These are phyloP conservation scores for Malurus cyaneus DNA, from an alignment of 2,113 vertebrate genomes.

Conservation along the genomic window DNA sequence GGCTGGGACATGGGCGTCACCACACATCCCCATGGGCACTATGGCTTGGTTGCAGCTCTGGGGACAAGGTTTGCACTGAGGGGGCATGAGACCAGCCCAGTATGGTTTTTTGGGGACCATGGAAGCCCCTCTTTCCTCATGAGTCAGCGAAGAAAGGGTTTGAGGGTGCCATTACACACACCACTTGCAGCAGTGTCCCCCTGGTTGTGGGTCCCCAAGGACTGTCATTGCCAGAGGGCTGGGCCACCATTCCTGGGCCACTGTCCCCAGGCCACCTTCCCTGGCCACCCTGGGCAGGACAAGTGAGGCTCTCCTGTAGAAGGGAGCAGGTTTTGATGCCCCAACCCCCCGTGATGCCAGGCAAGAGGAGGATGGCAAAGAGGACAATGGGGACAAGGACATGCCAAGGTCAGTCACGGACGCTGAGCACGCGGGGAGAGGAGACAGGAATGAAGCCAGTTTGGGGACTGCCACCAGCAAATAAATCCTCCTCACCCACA, in stretches of 20 bases:
- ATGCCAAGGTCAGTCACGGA: conserved; percentile 52
- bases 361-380: neutral
- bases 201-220: neutral
- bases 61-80: neutral
- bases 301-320: neutral
- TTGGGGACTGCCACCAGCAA: neutral
- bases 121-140: neutral
- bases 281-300: neutral
- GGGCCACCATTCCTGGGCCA: neutral
- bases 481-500: fast-evolving
- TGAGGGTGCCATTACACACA: neutral
- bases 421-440: fast-evolving
- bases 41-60: neutral
- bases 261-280: neutral
- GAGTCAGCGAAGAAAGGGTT: neutral
- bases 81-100: neutral
- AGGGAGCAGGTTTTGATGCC: neutral
- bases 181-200: neutral
- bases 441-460: neutral
- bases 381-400: conserved; percentile 42
- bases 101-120: fast-evolving
- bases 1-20: neutral
- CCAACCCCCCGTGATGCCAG: neutral
- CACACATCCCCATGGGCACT: neutral
- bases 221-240: neutral